A percentile compares a stretch with the other conserved stretches of the same genome.
Evolutionary conservation across 2,113 vertebrate genomes (phyloP).

Genomic region (Sorex araneus): DNA sequence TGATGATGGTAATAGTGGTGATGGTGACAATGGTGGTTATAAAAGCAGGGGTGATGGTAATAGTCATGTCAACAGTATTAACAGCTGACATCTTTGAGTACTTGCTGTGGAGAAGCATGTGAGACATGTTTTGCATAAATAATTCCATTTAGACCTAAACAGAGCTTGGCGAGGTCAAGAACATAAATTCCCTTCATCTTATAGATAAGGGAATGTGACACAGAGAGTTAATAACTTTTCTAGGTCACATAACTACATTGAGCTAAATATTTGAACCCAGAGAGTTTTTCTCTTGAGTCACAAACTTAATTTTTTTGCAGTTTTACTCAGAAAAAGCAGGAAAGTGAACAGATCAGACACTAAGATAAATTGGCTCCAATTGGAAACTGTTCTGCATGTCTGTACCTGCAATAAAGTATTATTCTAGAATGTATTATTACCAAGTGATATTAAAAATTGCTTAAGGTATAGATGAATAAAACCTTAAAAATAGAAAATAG

Average conservation of each 20-base stretch:
- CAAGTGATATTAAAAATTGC: background rate
- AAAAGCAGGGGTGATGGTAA: background rate
- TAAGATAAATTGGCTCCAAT: background rate
- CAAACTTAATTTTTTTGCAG: background rate
- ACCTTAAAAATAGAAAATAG: background rate
- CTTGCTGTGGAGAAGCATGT: background rate
- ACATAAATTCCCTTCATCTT: background rate
- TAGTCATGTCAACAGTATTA: background rate
- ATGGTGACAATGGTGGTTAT: background rate
- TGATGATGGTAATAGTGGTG: no score
- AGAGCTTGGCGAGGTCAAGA: background rate
- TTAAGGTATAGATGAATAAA: background rate
- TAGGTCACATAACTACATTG: background rate
- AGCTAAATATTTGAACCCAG: slow-evolving; percentile 29
- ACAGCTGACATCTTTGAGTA: background rate
- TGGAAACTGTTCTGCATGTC: background rate
- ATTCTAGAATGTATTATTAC: background rate
- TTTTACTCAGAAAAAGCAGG: background rate
- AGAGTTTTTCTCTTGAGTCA: background rate
- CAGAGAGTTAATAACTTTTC: background rate
- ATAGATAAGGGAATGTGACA: background rate
- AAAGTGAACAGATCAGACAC: background rate
- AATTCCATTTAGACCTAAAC: background rate
- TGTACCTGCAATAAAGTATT: background rate
- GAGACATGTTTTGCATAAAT: background rate